phyloP scores from a whole-genome alignment of 1,140 invertebrate species.

The Periplaneta americana region DNA sequence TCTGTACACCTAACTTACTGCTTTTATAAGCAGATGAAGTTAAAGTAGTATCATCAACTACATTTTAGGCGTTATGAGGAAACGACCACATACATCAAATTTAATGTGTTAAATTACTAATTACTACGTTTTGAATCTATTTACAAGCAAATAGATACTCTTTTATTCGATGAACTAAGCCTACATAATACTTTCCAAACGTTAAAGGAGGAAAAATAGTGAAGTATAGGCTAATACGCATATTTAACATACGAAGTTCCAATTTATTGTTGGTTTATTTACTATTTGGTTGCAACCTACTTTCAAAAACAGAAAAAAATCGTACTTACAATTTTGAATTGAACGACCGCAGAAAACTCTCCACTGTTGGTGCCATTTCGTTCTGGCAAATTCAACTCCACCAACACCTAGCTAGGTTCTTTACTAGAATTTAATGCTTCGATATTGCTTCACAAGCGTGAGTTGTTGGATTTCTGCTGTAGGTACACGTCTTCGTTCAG shows the following conservation, averaged over 20 bases:
- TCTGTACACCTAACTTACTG: too few species aligned
- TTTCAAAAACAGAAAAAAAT: neutral
- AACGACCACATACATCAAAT: too few species aligned
- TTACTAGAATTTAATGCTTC: too few species aligned
- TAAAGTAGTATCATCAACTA: too few species aligned
- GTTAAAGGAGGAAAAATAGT: neutral
- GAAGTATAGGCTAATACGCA: neutral
- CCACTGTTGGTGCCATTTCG: constrained; percentile 35
- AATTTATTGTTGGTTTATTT: neutral
- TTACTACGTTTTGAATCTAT: too few species aligned
- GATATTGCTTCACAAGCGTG: neutral
- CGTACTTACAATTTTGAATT: constrained; percentile 38
- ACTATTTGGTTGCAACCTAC: neutral
- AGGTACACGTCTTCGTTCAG: neutral
- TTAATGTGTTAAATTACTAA: too few species aligned
- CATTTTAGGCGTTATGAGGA: too few species aligned
- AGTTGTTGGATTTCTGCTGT: neutral
- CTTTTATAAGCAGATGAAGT: too few species aligned
- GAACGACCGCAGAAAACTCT: constrained; percentile 37
- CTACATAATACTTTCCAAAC: neutral
- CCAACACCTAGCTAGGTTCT: neutral
- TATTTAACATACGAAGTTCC: neutral
- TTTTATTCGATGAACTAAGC: neutral
- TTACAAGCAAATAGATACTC: too few species aligned
- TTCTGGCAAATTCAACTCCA: constrained; percentile 1